These are phyloP conservation scores for Ambastaia sidthimunki DNA, from an alignment of 2,797 vertebrate genomes.

Conservation along the genomic window DNA sequence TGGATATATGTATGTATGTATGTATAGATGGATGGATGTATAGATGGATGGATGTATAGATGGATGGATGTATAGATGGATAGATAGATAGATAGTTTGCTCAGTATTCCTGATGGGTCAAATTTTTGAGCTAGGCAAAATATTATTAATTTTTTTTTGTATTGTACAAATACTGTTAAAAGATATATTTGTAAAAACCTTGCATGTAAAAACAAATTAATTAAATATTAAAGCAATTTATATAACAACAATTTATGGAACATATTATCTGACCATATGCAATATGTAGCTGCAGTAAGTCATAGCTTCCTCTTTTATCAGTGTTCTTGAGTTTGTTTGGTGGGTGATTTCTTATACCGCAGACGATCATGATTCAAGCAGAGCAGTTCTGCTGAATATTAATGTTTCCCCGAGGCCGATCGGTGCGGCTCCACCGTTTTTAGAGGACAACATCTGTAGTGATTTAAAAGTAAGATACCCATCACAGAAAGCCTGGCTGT, in stretches of 20 bases:
- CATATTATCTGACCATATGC: neutral
- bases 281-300: neutral
- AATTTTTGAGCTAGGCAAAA: neutral
- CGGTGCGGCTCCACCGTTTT: slow-evolving; percentile 5
- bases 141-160: neutral
- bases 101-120: too few species aligned
- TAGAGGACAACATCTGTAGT: slow-evolving; percentile 26
- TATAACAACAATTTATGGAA: neutral
- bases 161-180: too few species aligned
- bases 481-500: neutral
- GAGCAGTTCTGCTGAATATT: slow-evolving; percentile 47
- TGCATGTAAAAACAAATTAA: too few species aligned
- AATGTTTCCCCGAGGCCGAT: slow-evolving; percentile 41
- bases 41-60: too few species aligned
- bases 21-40: too few species aligned
- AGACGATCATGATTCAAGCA: slow-evolving; percentile 51
- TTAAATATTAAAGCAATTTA: too few species aligned
- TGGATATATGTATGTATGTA: too few species aligned
- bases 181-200: too few species aligned
- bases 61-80: too few species aligned
- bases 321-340: slow-evolving; percentile 21
- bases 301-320: neutral
- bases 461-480: slow-evolving; percentile 39
- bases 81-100: too few species aligned
- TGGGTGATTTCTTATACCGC: slow-evolving; percentile 31